These are phyloP conservation scores for Lutraria lutraria DNA, from an alignment of 2,888 invertebrate species.

Conservation along the genomic window DNA sequence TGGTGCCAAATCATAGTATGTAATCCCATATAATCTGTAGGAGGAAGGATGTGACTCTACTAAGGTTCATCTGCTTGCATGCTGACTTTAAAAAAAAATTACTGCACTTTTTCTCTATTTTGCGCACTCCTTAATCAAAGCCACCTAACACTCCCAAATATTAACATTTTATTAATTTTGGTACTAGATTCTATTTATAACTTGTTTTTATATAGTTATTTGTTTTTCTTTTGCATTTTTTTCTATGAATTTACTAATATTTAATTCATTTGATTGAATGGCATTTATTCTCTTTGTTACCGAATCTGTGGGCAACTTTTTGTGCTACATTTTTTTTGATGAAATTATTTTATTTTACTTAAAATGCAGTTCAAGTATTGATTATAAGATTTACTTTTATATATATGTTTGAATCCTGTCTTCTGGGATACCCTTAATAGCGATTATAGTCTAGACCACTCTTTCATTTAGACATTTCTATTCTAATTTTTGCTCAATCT, in stretches of 20 bases:
- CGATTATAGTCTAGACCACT: neutral
- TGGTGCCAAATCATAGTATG: constrained; percentile 23
- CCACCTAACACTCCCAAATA: constrained; percentile 17
- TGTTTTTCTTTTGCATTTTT: neutral
- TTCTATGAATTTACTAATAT: neutral
- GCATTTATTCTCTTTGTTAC: neutral
- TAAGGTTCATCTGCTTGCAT: constrained; percentile 26
- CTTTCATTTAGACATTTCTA: neutral
- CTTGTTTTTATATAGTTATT: constrained; percentile 5
- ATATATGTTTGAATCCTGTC: neutral
- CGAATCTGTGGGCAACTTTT: neutral
- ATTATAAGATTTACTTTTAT: neutral
- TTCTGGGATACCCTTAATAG: neutral
- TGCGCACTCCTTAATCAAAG: constrained; percentile 29
- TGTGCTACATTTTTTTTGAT: neutral
- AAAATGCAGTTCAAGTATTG: neutral
- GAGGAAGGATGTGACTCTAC: neutral
- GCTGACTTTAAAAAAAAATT: constrained; percentile 14
- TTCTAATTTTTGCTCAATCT: constrained; percentile 46
- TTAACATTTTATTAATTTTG: constrained; percentile 30
- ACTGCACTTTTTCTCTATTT: neutral
- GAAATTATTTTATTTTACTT: neutral
- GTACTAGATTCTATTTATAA: neutral
- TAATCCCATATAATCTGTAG: constrained; percentile 7
- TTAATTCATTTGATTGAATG: neutral